Evolutionary conservation across 2,113 vertebrate species (phyloP), one percentile per base, ranked within the genome.

Genomic region (Anoplopoma fimbria): DNA sequence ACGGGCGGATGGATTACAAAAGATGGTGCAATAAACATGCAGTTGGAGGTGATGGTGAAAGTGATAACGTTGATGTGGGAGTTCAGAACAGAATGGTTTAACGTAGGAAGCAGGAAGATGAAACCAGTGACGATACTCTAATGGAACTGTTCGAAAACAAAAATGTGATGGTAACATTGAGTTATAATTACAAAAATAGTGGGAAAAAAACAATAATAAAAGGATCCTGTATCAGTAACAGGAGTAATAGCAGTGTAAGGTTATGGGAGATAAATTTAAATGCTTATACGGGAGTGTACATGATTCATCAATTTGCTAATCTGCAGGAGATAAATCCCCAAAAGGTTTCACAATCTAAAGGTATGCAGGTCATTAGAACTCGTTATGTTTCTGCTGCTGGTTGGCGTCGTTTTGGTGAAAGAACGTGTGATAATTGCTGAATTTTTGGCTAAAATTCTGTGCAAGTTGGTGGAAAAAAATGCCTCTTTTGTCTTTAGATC

Each of bases 21-120:
- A 68, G 55, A 69, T 63, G 60, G 25, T 34, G 73, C 23, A 75
- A 70, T 29, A 29, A 79, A 1, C 34, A 25, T 36, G 42, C 38
- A 57, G 65, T 68, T 61, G 31, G 61, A 4, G 4, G 27, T 13
- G 77, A 69, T 64, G 63, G 49, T 38, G 49, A 77, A 69, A 36
- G 77, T 13, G 58, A 38, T 38, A 23, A n/a, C 40, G 55, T 57
- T 40, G 34, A 72, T 25, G 71, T 64, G 63, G 47, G 47, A 70
- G 61, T 67, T 75, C 14, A n/a, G 60, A 19, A 10, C 6, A 6
- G 57, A 69, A 38, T 42, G 12, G 33, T n/a, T 67, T 17, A 31
- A 57, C n/a, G 4, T 42, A 36, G 23, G 9, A 29, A 71, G 49
- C 49, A 57, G 49, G 33, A 60, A 67, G 25, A 31, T 4, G 9